phyloP scores from a whole-genome alignment of 2,113 vertebrate species.

The Helogale parvula region DNA sequence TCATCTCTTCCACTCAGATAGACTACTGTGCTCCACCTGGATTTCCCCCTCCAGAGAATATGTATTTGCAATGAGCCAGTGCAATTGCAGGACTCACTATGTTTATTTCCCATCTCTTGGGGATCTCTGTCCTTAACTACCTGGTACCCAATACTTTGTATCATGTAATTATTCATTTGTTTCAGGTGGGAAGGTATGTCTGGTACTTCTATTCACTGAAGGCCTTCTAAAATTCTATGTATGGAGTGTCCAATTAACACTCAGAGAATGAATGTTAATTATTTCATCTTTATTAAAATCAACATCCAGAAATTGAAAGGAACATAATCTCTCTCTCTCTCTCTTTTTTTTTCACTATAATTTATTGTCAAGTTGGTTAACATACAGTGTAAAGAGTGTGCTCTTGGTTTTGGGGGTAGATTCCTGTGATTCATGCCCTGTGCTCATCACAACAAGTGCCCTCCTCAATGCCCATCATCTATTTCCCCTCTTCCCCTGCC shows the following conservation, averaged over 20 bases:
- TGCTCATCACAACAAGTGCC: no score
- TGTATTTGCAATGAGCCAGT: background rate
- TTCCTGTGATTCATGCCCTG: no score
- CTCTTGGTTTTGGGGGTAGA: no score
- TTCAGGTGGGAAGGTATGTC: background rate
- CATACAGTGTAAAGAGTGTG: no score
- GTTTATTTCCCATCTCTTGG: background rate
- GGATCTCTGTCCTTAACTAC: background rate
- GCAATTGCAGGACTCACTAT: background rate
- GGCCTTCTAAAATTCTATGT: background rate
- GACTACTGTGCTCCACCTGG: background rate
- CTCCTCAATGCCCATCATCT: no score
- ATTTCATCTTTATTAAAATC: conserved; percentile 52
- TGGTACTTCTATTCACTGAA: background rate
- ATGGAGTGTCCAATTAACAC: background rate
- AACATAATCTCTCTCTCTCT: background rate
- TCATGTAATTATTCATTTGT: background rate
- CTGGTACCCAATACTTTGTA: background rate
- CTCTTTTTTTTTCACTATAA: no score
- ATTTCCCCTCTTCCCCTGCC: no score
- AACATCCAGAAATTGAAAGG: background rate
- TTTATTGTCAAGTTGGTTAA: no score
- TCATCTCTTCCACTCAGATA: background rate
- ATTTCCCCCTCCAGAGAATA: background rate
- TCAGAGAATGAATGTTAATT: conserved; percentile 27